Percentiles rank a stretch among this genome's conserved stretches.
phyloP scores from a whole-genome alignment of 2,113 vertebrate species.

The Actinemys pallida region DNA sequence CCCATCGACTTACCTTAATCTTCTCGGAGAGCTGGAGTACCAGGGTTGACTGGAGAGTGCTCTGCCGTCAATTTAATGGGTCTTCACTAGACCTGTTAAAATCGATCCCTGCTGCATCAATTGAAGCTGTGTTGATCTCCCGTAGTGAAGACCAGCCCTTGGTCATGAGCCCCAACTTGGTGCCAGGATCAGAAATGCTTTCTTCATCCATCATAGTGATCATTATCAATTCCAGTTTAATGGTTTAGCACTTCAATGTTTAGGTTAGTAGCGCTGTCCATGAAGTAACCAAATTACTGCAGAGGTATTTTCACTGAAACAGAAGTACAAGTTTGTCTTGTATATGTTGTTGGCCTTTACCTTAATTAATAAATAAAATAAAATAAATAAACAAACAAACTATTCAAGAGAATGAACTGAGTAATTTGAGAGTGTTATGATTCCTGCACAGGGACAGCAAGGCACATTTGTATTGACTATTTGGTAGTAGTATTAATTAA shows the following conservation, averaged over 20 bases:
- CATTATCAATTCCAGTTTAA: neutral
- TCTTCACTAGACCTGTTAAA: too few relatives aligned
- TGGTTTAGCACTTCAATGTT: neutral
- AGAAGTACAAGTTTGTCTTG: neutral
- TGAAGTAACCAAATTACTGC: neutral
- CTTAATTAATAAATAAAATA: too few relatives aligned
- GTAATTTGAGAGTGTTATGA: neutral
- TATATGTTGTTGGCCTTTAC: neutral
- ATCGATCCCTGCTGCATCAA: too few relatives aligned
- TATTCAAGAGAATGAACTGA: neutral
- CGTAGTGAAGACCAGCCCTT: too few relatives aligned
- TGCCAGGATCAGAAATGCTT: neutral
- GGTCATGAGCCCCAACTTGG: too few relatives aligned
- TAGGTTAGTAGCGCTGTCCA: neutral
- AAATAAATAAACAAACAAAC: neutral
- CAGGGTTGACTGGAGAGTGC: too few relatives aligned
- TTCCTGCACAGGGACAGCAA: fast-evolving
- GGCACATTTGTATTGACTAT: fast-evolving
- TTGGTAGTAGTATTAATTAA: neutral
- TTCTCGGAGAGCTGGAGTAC: too few relatives aligned
- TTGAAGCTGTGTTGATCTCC: too few relatives aligned
- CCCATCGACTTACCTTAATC: too few relatives aligned
- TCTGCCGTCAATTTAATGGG: too few relatives aligned
- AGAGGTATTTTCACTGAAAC: neutral
- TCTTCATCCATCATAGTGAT: neutral